Percentiles rank a stretch among this genome's conserved stretches.
Conservation (phyloP, 23 tunicate genomes). For the Ascidia mentula region DNA sequence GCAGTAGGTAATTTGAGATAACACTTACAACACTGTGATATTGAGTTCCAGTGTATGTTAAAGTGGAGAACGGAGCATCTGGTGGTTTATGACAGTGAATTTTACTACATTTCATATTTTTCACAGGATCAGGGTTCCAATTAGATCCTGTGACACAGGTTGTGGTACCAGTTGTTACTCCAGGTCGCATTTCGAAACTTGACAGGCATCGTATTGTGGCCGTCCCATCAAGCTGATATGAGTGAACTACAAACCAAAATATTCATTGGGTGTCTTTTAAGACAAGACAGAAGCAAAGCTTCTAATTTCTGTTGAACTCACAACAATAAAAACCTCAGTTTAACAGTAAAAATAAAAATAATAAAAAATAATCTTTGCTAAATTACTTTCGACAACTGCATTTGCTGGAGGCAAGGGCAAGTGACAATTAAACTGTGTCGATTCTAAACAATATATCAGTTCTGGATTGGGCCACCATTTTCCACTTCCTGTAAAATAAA, state of each 20-base stretch:
- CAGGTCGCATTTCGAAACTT: slow-evolving; percentile 36
- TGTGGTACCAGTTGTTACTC: slow-evolving; percentile 3
- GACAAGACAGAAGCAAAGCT: too few relatives aligned
- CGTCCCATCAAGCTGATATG: slow-evolving; percentile 14
- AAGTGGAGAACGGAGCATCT: background rate
- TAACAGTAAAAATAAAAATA: background rate
- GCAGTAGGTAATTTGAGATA: too few relatives aligned
- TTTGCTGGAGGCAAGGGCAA: slow-evolving; percentile 24
- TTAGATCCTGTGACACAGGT: slow-evolving; percentile 21
- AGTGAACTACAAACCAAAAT: background rate
- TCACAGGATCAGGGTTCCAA: slow-evolving; percentile 34
- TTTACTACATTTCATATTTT: slow-evolving; percentile 3
- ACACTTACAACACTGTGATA: slow-evolving; percentile 31
- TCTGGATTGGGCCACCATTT: slow-evolving; percentile 37
- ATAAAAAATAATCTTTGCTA: background rate
- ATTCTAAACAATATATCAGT: slow-evolving; percentile 15
- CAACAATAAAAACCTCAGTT: too few relatives aligned
- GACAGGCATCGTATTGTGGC: slow-evolving; percentile 26
- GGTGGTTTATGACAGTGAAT: slow-evolving; percentile 42
- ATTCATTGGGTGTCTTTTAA: too few relatives aligned
- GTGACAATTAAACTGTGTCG: slow-evolving; percentile 13
- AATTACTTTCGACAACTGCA: slow-evolving; percentile 28
- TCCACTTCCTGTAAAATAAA: background rate
- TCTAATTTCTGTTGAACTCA: too few relatives aligned
- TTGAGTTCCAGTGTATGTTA: background rate